phyloP scores from a whole-genome alignment of 2,797 vertebrate species.

The Chiloscyllium punctatum region DNA sequence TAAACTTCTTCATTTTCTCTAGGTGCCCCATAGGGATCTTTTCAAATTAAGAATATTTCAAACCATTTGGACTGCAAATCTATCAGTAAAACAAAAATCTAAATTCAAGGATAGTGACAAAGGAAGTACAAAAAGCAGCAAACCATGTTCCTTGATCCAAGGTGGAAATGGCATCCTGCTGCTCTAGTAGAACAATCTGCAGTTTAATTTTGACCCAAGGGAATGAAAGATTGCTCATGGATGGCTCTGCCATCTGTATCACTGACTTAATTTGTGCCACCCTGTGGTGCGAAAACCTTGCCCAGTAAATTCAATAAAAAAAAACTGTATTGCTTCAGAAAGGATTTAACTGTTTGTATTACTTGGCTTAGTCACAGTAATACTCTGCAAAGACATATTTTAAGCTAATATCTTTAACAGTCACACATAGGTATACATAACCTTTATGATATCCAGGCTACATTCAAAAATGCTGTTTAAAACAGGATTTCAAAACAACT shows the following conservation, averaged over 20 bases:
- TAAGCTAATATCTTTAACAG: not conserved
- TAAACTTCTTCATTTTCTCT: not conserved
- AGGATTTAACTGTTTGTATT: not conserved
- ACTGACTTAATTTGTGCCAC: constrained; percentile 15
- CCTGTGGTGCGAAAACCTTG: constrained; percentile 1
- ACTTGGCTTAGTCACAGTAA: not conserved
- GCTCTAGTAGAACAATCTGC: not conserved
- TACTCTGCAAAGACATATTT: not conserved
- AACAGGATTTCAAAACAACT: not conserved
- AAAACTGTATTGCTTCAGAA: not conserved
- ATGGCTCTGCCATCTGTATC: constrained; percentile 13
- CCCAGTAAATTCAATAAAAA: not conserved
- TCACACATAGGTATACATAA: not conserved
- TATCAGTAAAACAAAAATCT: not conserved
- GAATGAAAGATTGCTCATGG: constrained; percentile 23
- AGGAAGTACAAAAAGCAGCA: not conserved
- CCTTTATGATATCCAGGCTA: not conserved
- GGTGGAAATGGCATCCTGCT: not conserved
- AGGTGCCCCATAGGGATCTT: not conserved
- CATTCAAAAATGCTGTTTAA: not conserved
- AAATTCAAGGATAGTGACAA: not conserved
- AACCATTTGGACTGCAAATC: not conserved
- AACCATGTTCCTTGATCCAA: not conserved
- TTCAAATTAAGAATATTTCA: not conserved
- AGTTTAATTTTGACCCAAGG: constrained; percentile 9